Conservation (phyloP, 2,113 vertebrate genomes). For the Rhipidura dahli region DNA sequence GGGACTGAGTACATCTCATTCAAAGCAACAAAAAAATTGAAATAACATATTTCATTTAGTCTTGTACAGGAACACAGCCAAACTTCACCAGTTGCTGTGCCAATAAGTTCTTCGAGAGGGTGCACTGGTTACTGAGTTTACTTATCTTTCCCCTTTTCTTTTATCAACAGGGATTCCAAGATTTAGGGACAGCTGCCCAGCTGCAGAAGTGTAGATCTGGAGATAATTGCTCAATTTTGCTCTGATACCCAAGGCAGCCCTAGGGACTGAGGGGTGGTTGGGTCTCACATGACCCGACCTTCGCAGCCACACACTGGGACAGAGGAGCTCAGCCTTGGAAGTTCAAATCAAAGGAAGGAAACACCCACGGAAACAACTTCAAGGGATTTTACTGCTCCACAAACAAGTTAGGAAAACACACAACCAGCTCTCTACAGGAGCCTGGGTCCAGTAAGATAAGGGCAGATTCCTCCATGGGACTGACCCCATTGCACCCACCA, state of each 20-base stretch:
- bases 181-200: not conserved
- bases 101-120: not conserved
- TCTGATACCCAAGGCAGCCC: not conserved
- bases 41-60: not conserved
- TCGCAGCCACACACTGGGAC: not conserved
- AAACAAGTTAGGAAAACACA: not conserved
- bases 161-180: not conserved
- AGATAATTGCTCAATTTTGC: not conserved
- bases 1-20: not conserved
- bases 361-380: not conserved
- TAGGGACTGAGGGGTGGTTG: not conserved
- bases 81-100: not conserved
- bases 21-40: not conserved
- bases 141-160: not conserved
- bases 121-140: not conserved
- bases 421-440: accelerated
- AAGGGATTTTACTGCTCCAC: not conserved
- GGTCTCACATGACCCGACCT: accelerated
- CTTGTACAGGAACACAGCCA: not conserved
- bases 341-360: not conserved
- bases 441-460: not conserved
- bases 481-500: not conserved
- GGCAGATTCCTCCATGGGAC: not conserved
- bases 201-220: not conserved
- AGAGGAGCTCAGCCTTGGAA: not conserved